Evolutionary conservation across 37 sponge, comb jelly and placozoan species (phyloP).

Genomic region (Lycopodina hypogea): DNA sequence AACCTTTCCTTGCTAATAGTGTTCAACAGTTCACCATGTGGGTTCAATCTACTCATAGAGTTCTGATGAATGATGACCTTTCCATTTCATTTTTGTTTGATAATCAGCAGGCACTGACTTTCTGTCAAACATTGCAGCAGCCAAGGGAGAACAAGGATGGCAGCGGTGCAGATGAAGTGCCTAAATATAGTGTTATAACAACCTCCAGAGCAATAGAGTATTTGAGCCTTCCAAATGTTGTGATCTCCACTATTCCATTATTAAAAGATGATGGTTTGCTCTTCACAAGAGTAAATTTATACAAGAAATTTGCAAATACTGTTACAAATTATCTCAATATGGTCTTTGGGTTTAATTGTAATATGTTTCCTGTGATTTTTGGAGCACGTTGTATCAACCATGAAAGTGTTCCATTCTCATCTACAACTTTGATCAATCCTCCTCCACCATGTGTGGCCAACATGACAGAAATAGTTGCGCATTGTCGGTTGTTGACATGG

Average conservation of each 20-base stretch:
- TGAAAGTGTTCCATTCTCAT: conserved; percentile 11
- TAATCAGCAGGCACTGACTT: conserved; percentile 12
- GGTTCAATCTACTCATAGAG: neutral
- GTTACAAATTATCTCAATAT: conserved; percentile 4
- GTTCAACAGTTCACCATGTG: conserved; percentile 57
- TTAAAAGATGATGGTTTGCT: conserved; percentile 21
- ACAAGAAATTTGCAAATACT: neutral
- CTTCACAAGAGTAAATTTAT: conserved; percentile 15
- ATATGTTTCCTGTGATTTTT: conserved; percentile 26
- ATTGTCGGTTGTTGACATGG: neutral
- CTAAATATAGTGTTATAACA: conserved; percentile 31
- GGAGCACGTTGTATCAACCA: conserved; percentile 43
- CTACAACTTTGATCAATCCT: neutral
- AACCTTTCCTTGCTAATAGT: conserved; percentile 42
- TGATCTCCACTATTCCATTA: conserved; percentile 25
- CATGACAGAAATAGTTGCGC: too few relatives aligned
- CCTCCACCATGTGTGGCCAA: neutral
- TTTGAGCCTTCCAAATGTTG: conserved; percentile 29
- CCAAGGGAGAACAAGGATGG: neutral
- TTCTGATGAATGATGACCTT: neutral
- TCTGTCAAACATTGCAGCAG: too few relatives aligned
- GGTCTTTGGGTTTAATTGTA: conserved; percentile 18
- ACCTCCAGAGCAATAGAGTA: conserved; percentile 47
- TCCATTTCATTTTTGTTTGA: conserved; percentile 26
- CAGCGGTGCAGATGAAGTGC: neutral